phyloP scores from a whole-genome alignment of 2,113 vertebrate genomes.

The Physeter macrocephalus region DNA sequence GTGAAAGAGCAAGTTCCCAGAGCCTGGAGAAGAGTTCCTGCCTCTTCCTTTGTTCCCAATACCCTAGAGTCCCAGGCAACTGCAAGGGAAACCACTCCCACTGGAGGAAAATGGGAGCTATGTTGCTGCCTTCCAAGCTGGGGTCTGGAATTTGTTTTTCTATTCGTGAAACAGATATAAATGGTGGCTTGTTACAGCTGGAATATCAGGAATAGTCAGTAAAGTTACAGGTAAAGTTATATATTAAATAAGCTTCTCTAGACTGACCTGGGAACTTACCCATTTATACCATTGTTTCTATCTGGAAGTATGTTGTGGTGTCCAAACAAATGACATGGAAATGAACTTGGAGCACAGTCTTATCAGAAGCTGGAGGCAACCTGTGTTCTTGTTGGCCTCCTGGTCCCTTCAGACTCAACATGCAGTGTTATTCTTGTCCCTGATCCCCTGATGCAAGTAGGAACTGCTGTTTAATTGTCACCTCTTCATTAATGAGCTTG shows the following conservation, averaged over 20 bases:
- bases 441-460: not conserved
- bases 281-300: not conserved
- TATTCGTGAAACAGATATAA: not conserved
- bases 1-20: not conserved
- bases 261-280: not conserved
- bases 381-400: not conserved
- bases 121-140: not conserved
- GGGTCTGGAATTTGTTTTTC: not conserved
- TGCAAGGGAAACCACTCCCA: not conserved
- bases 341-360: not conserved
- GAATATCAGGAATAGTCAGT: not conserved
- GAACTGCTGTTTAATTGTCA: not conserved
- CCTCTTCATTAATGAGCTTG: not conserved
- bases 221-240: not conserved
- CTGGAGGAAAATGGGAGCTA: not conserved
- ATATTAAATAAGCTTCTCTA: not conserved
- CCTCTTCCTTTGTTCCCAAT: not conserved
- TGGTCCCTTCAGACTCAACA: not conserved
- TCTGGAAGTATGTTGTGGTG: not conserved
- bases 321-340: not conserved
- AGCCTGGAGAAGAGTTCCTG: not conserved
- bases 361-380: not conserved
- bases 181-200: not conserved
- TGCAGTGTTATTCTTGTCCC: not conserved
- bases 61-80: not conserved